Evolutionary conservation across 1,140 invertebrate genomes (phyloP).

Genomic region (Halyomorpha halys): DNA sequence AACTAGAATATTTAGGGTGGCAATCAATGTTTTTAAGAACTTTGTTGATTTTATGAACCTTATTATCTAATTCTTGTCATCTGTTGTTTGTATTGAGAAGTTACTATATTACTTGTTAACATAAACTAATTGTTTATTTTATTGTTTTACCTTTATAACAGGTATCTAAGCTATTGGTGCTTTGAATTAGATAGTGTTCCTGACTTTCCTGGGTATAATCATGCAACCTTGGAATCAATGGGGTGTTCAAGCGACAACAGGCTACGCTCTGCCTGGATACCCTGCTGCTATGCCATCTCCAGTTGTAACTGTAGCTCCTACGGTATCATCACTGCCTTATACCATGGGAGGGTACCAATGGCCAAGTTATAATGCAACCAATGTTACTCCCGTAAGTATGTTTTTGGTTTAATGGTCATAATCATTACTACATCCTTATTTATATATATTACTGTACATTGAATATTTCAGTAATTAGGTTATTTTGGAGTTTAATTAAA

Average conservation of each 20-base stretch:
- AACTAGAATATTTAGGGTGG: no score
- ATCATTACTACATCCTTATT: neutral
- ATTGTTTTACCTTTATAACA: no score
- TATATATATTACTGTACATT: neutral
- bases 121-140: no score
- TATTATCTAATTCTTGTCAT: no score
- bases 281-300: slow-evolving; percentile 18
- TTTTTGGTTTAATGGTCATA: neutral
- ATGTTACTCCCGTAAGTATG: slow-evolving; percentile 13
- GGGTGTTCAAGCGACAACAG: slow-evolving; percentile 8
- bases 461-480: no score
- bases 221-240: slow-evolving; percentile 21
- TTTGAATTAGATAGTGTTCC: no score
- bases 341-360: slow-evolving; percentile 20
- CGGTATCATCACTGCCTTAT: slow-evolving; percentile 16
- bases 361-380: slow-evolving; percentile 20
- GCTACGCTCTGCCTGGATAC: slow-evolving; percentile 20
- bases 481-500: no score
- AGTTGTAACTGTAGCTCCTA: slow-evolving; percentile 18
- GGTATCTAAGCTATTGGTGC: no score
- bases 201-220: neutral
- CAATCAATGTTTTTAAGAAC: no score
- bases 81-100: no score
- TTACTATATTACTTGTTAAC: no score
- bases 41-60: no score